phyloP scores from a whole-genome alignment of 2,113 vertebrate genomes.

The Aramus guarauna region DNA sequence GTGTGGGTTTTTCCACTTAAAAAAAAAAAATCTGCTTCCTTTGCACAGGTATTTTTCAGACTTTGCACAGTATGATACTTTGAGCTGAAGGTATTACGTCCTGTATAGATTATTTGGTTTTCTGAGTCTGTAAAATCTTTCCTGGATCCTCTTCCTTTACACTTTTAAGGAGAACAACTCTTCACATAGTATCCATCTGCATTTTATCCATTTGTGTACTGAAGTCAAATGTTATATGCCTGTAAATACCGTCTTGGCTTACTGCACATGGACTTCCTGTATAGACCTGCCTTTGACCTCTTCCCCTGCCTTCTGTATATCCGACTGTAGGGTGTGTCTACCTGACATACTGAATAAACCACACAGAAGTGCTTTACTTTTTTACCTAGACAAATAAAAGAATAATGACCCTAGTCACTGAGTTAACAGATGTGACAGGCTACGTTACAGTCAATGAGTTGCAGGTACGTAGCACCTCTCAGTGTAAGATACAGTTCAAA shows the following conservation, averaged over 20 bases:
- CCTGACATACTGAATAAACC: neutral
- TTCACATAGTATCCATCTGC: neutral
- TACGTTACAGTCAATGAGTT: neutral
- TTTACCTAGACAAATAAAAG: neutral
- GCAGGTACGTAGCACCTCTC: neutral
- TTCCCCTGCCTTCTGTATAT: neutral
- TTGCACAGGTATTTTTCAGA: neutral
- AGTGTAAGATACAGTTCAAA: neutral
- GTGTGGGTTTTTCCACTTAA: neutral
- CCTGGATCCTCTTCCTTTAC: neutral
- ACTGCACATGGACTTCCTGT: neutral
- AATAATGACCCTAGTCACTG: neutral
- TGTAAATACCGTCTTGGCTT: neutral
- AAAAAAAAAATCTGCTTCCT: neutral
- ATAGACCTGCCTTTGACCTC: neutral
- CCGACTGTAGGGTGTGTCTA: neutral
- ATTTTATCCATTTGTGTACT: neutral
- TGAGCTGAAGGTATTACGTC: neutral
- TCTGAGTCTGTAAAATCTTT: neutral
- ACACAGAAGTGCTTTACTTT: accelerated
- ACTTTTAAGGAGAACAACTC: neutral
- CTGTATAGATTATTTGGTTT: neutral
- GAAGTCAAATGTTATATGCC: accelerated
- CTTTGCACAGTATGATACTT: neutral
- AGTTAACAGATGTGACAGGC: neutral